phyloP scores from a whole-genome alignment of 2,888 invertebrate species.

The Pristionchus arcanus region DNA sequence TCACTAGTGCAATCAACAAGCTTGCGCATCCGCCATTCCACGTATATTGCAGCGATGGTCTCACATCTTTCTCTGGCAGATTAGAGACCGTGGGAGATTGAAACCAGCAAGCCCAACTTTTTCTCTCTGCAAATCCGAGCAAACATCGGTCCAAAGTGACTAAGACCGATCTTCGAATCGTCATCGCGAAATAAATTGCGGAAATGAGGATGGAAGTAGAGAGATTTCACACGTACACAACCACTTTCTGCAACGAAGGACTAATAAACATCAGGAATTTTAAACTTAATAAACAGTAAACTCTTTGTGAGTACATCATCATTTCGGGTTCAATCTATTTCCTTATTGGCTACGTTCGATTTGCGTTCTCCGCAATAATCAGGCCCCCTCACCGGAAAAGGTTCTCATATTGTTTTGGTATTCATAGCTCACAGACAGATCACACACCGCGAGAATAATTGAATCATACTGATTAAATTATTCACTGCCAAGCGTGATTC shows the following conservation, averaged over 20 bases:
- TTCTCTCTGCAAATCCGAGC: neutral
- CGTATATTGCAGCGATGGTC: neutral
- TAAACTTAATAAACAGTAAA: too few relatives aligned
- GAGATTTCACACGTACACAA: neutral
- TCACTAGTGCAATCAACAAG: neutral
- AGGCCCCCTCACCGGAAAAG: too few relatives aligned
- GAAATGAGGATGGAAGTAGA: neutral
- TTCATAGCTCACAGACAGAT: neutral
- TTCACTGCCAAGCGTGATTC: too few relatives aligned
- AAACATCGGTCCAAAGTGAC: constrained; percentile 5
- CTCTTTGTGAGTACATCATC: too few relatives aligned
- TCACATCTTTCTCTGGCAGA: neutral
- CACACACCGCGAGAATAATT: neutral
- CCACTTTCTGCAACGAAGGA: neutral
- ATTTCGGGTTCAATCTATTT: too few relatives aligned
- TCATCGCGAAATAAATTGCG: neutral
- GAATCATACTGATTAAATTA: neutral
- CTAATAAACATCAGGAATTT: too few relatives aligned
- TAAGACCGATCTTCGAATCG: neutral
- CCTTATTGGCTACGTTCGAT: too few relatives aligned
- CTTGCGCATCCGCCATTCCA: neutral
- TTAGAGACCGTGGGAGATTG: neutral
- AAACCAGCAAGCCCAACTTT: neutral
- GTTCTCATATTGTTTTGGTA: too few relatives aligned
- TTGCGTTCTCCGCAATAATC: too few relatives aligned